These are phyloP conservation scores for Quadroppia sp. DNA, from an alignment of 2,888 invertebrate species.

Conservation along the genomic window DNA sequence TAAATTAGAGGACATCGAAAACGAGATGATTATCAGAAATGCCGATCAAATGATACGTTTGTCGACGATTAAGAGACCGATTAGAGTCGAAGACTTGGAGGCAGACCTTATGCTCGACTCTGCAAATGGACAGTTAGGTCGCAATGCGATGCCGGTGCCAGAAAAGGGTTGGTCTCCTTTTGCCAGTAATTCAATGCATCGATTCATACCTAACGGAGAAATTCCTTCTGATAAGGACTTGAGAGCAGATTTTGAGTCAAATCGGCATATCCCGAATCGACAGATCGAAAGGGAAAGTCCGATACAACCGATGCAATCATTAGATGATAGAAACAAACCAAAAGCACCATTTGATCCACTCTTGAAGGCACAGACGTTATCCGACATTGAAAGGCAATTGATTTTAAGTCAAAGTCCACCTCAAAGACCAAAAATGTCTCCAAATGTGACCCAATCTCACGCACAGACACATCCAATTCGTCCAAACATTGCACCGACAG, in stretches of 20 bases:
- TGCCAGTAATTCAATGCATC: neutral
- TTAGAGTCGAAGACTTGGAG: slow-evolving; percentile 41
- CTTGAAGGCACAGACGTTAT: slow-evolving; percentile 25
- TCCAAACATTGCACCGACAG: neutral
- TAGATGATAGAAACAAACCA: neutral
- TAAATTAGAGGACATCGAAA: slow-evolving; percentile 31
- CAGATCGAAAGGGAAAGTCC: neutral
- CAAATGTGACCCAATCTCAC: neutral
- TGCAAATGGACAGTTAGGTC: neutral
- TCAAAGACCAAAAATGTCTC: neutral
- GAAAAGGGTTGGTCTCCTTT: slow-evolving; percentile 10
- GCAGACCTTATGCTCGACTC: slow-evolving; percentile 9
- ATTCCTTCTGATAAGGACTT: neutral
- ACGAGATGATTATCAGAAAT: slow-evolving; percentile 23
- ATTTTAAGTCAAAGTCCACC: neutral
- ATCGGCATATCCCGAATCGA: neutral
- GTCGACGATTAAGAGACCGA: slow-evolving; percentile 22
- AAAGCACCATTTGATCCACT: slow-evolving; percentile 13
- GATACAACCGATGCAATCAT: neutral
- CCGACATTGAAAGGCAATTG: slow-evolving; percentile 13
- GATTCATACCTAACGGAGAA: neutral
- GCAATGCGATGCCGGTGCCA: neutral
- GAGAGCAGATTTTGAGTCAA: no score
- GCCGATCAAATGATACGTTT: slow-evolving; percentile 1
- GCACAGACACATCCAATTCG: neutral